Percentiles rank a stretch among this genome's conserved stretches.
These are phyloP conservation scores for Leucophenga montana DNA, from an alignment of 2,888 invertebrate genomes.

Conservation along the genomic window DNA sequence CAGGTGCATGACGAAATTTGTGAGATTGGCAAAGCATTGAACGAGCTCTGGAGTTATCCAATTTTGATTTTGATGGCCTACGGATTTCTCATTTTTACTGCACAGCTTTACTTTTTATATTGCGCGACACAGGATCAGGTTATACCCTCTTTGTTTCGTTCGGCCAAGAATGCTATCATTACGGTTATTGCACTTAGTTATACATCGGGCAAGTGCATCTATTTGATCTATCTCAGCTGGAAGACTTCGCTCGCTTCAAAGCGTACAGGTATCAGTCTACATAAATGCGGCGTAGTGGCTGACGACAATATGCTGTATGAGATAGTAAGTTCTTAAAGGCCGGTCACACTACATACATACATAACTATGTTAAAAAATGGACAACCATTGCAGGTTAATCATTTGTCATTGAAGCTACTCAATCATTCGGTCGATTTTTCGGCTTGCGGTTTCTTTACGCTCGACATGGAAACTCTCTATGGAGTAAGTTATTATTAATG, in stretches of 20 bases:
- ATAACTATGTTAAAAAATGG: background rate
- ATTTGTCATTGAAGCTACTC: constrained; percentile 71
- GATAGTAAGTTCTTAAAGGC: constrained; percentile 57
- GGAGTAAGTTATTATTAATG: constrained; percentile 58
- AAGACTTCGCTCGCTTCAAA: constrained; percentile 71
- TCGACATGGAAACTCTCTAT: constrained; percentile 73
- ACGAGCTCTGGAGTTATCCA: constrained; percentile 72
- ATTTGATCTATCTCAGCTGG: constrained; percentile 72
- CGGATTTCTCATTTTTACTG: constrained; percentile 72
- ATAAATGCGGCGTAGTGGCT: constrained; percentile 71
- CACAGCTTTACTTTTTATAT: constrained; percentile 72
- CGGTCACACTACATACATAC: background rate
- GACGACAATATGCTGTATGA: constrained; percentile 72
- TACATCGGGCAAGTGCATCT: constrained; percentile 71
- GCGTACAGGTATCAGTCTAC: constrained; percentile 71
- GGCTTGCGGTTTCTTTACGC: constrained; percentile 73
- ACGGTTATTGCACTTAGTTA: constrained; percentile 67
- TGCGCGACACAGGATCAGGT: constrained; percentile 70
- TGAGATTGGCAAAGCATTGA: constrained; percentile 71
- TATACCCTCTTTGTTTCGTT: constrained; percentile 70
- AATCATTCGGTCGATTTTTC: constrained; percentile 73
- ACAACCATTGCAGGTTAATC: constrained; percentile 63
- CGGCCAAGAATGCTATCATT: constrained; percentile 69
- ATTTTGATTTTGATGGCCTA: constrained; percentile 72
- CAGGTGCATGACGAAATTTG: constrained; percentile 73